Base-by-base conservation (phyloP, 1,140 invertebrate genomes). In the Myzus persicae region DNA sequence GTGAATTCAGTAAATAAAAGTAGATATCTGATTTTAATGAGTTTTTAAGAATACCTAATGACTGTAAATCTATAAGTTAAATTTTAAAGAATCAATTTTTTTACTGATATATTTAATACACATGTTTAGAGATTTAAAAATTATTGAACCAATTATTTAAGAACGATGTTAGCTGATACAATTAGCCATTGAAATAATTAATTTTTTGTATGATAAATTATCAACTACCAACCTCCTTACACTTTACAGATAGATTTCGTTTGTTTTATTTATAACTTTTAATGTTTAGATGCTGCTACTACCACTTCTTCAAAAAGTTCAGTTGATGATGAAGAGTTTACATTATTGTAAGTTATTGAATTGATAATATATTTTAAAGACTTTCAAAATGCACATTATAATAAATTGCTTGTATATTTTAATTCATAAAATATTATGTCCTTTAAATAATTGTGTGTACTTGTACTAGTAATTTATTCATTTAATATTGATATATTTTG, bases 261-360 rank as follows among this genome's bases (percentile, higher is more conserved):
- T 59, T 59, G 46, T 48, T 48, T 48, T 18, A 48, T 48, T 48
- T 67, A 14, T 31, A 67, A 11, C 59, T 67, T 36, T 42, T 36
- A 38, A 81, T 81, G 5, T 84, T 42, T 84, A 84, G 82, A 42
- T 84, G 7, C 24, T 40, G 31, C 38, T 84, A 84, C 40, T 40
- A 40, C 38, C 24, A 8, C 20, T 8, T 11, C 38, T 40, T 84
- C 82, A 84, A 38, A 84, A 84, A 84, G 0, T 84, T 8, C 38
- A 26, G 9, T 38, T 7, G 20, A 40, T 84, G 82, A 84, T 84
- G 82, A 84, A 26, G 38, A 84, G 2, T 40, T 38, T 31, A 84
- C 40, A 84, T 84, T 84, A 40, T 84, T 84, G 82, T 84, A 84
- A 40, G 82, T 84, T 40, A 84, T 40, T 84, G 24, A 40, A 81